Evolutionary conservation across 1,140 invertebrate genomes (phyloP).

Genomic region (Zaprionus africanus): DNA sequence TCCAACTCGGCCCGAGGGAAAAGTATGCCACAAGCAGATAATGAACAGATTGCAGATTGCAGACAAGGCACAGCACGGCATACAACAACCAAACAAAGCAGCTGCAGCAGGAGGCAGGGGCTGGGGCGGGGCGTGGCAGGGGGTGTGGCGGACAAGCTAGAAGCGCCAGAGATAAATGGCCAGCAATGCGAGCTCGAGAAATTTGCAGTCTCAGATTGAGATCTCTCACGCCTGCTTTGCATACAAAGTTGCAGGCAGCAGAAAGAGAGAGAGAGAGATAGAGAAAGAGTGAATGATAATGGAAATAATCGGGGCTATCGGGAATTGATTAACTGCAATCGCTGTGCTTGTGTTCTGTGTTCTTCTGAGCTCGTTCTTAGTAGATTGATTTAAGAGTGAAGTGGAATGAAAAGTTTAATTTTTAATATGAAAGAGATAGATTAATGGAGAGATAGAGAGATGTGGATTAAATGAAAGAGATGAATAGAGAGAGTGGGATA

Average conservation of each 20-base stretch:
- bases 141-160: slow-evolving; percentile 12
- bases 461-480: background rate
- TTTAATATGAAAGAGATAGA: background rate
- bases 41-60: slow-evolving; percentile 60
- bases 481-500: too few relatives aligned
- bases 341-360: background rate
- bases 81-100: slow-evolving; percentile 5
- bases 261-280: slow-evolving; percentile 39
- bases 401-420: background rate
- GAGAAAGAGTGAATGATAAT: background rate
- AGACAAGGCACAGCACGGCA: slow-evolving; percentile 15
- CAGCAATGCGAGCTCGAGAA: slow-evolving; percentile 30
- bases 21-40: slow-evolving; percentile 76
- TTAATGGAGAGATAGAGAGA: background rate
- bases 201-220: slow-evolving; percentile 45
- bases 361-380: background rate
- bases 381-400: slow-evolving; percentile 1
- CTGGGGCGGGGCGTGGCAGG: background rate
- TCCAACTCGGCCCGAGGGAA: slow-evolving; percentile 15
- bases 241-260: slow-evolving; percentile 58
- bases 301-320: slow-evolving; percentile 1
- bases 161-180: slow-evolving; percentile 44
- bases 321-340: background rate
- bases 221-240: slow-evolving; percentile 57
- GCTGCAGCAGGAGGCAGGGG: background rate